Evolutionary conservation across 2,113 vertebrate genomes (phyloP).

Genomic region (Thalassarche chlororhynchos): DNA sequence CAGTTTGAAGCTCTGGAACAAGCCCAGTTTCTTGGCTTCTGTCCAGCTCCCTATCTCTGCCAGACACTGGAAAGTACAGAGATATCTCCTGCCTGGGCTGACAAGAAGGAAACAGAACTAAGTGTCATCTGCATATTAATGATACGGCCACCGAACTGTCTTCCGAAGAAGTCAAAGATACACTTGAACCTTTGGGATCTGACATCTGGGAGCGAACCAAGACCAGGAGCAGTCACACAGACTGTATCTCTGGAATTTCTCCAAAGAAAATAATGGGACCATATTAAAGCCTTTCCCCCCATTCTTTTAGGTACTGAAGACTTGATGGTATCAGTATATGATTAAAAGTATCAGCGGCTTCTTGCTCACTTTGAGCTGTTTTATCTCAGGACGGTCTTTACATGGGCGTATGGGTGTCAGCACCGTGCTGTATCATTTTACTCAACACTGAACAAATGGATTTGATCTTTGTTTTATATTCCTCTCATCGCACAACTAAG

Average conservation of each 20-base stretch:
- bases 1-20: constrained; percentile 1
- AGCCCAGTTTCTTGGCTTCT: constrained; percentile 18
- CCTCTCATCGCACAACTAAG: neutral
- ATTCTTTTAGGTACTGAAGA: neutral
- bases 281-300: neutral
- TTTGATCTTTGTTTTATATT: neutral
- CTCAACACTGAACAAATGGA: neutral
- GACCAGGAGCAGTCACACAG: neutral
- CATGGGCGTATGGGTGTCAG: neutral
- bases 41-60: constrained; percentile 26
- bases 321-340: neutral
- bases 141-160: neutral
- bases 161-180: neutral
- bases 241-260: neutral
- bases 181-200: neutral
- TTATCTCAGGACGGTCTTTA: neutral
- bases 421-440: neutral
- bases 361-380: neutral
- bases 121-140: constrained; percentile 29
- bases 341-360: neutral
- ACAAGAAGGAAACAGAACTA: constrained; percentile 23
- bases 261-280: neutral
- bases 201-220: neutral
- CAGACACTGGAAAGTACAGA: constrained; percentile 23
- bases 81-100: constrained; percentile 11